Base-by-base conservation (phyloP, 30 jellyfish, hydroid and myxozoan genomes). In the Aurelia aurita complex sp. Pacific region DNA sequence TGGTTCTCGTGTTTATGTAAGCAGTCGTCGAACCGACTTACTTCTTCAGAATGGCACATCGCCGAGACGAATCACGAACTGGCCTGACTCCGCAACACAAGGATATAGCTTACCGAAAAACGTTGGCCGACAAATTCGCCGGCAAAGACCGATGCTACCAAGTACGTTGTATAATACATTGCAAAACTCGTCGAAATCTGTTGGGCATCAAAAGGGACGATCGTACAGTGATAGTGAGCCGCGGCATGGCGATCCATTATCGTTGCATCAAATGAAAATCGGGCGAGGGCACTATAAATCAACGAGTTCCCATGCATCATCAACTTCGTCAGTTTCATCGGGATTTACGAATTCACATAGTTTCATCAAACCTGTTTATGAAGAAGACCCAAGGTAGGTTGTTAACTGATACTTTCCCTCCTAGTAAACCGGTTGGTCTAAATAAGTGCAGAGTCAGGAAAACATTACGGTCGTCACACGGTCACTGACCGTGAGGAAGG, bases 291-390 rank as follows among this genome's bases (percentile, higher is more conserved):
- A 76, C 53, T 80, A 77, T 64, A 76, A 70, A 62, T 80, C 97
- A 5, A 74, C 96, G 19, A 94, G 99, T 54, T 94, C 99, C 13
- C 99, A 69, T 50, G 99, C 97, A 12, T 89, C 97, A 10, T 77
- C 94, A 46, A 94, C 90, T 51, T 89, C 98, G 33, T 92, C 99
- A 0, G 96, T 85, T 57, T 89, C 94, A 18, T 94, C 99, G 3
- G 97, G 91, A 32, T 67, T 69, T 67, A 54, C 84, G 19, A 70
- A 79, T 69, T 73, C 92, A 66, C 86, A 86, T 36, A 64, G 78
- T 51, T 42, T 68, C 60, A 88, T 92, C 65, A 82, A 69, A 74
- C 97, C 98, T 32, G 96, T 87, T 40, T 81, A 87, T 70, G 98
- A 92, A 62, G 80, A 64, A 69, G 83, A 70, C 33, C 42, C 63